Percentiles rank a stretch among this genome's conserved stretches.
Evolutionary conservation across 2,113 vertebrate genomes (phyloP).

Genomic region (Oncorhynchus mykiss): DNA sequence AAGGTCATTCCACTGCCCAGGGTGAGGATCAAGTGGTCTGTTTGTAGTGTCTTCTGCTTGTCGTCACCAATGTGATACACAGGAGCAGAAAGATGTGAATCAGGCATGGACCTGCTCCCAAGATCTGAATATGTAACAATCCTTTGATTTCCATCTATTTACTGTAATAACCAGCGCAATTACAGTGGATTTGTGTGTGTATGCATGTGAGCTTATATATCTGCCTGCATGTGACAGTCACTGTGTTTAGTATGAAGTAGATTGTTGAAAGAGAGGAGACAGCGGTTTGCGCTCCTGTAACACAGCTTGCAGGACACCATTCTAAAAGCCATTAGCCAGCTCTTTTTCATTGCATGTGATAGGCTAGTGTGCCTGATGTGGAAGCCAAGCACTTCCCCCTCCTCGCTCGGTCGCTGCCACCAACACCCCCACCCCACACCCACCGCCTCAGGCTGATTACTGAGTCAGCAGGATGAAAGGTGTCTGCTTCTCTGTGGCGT

Average conservation of each 20-base stretch:
- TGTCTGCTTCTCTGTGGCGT: constrained; percentile 75
- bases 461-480: constrained; percentile 79
- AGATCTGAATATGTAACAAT: too few species aligned
- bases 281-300: constrained; percentile 64
- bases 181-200: constrained; percentile 12
- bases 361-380: constrained; percentile 70
- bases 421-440: constrained; percentile 64
- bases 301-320: constrained; percentile 68
- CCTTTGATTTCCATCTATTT: too few species aligned
- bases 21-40: too few species aligned
- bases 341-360: constrained; percentile 71
- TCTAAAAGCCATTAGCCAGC: constrained; percentile 76
- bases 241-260: constrained; percentile 33
- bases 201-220: constrained; percentile 31
- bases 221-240: not conserved
- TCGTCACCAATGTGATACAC: not conserved
- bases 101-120: not conserved
- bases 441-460: constrained; percentile 71
- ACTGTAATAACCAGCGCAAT: too few species aligned
- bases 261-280: constrained; percentile 46
- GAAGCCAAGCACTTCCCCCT: constrained; percentile 54
- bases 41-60: too few species aligned
- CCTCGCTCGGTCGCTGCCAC: constrained; percentile 37
- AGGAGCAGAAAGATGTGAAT: constrained; percentile 18
- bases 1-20: too few species aligned